phyloP scores from a whole-genome alignment of 2,888 invertebrate genomes.

The Hirudinaria manillensis region DNA sequence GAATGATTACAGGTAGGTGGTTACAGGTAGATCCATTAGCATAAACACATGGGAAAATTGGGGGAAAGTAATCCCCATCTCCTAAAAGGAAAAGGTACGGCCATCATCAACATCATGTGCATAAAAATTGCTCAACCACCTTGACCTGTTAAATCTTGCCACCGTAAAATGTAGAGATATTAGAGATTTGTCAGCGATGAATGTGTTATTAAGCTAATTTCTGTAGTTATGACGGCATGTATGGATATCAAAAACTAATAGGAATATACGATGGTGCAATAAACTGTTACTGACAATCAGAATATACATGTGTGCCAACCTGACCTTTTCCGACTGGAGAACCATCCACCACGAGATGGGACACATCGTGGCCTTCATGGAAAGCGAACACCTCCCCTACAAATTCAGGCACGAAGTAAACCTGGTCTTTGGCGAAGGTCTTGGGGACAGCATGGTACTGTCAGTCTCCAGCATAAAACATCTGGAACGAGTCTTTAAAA shows the following conservation, averaged over 20 bases:
- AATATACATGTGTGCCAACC: conserved; percentile 52
- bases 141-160: no score
- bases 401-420: conserved; percentile 33
- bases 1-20: conserved; percentile 7
- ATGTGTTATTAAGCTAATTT: no score
- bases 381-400: conserved; percentile 41
- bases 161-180: no score
- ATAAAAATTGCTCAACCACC: no score
- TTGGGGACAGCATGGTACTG: conserved; percentile 51
- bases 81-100: no score
- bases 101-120: no score
- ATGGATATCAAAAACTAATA: no score
- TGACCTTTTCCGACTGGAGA: conserved; percentile 42
- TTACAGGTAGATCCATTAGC: background rate
- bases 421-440: conserved; percentile 33
- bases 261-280: no score
- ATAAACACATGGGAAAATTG: background rate
- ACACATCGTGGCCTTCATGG: conserved; percentile 53
- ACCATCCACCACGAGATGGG: conserved; percentile 41
- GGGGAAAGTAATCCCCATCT: no score
- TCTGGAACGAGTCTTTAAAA: conserved; percentile 37
- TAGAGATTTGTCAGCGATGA: no score
- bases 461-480: conserved; percentile 45
- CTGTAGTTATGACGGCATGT: no score
- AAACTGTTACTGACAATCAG: conserved; percentile 40